Evolutionary conservation across 2,797 vertebrate genomes (phyloP), one percentile per base, ranked within the genome.

Genomic region (Enoplosus armatus): DNA sequence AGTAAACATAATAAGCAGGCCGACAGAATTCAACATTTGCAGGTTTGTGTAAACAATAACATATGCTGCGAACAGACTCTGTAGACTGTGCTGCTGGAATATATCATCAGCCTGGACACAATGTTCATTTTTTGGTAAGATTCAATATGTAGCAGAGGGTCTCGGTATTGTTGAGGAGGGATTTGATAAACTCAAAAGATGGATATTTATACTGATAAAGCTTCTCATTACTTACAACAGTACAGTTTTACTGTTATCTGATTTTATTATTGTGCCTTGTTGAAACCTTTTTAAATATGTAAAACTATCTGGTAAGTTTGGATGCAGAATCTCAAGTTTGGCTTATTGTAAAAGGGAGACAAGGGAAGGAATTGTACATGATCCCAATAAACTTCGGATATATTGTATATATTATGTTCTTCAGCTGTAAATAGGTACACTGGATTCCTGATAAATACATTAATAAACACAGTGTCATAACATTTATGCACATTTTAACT

Each of bases 381-480:
- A 53, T 35, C 29, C 67, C 39, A 51, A 24, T 20, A 43, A 43
- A 29, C 4, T 0, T 67, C 6, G 4, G 37, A 53, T 59, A 63
- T 51, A 37, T 54, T 85, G 74, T 78, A 79, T 65, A 37, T 62
- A 55, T 64, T 63, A n/a, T 65, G 24, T 79, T 63, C 8, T 65
- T 66, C 5, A 64, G n/a, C 27, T 85, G 72, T 89, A 90, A 73
- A 76, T 85, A 80, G 39, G 4, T 43, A 39, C n/a, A 58, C 7
- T 75, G 56, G 47, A 63, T 47, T 64, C 2, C 51, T 75, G 6
- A 51, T 59, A 24, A 24, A 27, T 41, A 45, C 22, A 16, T 53
- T n/a, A 39, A 74, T 31, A 3, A 4, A 48, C 4, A 59, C 20
- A 54, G 3, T 48, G 5, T 51, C 31, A 26, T 24, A 47, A 63